Base-by-base conservation (phyloP, 2,888 invertebrate genomes). In the Acleris emargana region DNA sequence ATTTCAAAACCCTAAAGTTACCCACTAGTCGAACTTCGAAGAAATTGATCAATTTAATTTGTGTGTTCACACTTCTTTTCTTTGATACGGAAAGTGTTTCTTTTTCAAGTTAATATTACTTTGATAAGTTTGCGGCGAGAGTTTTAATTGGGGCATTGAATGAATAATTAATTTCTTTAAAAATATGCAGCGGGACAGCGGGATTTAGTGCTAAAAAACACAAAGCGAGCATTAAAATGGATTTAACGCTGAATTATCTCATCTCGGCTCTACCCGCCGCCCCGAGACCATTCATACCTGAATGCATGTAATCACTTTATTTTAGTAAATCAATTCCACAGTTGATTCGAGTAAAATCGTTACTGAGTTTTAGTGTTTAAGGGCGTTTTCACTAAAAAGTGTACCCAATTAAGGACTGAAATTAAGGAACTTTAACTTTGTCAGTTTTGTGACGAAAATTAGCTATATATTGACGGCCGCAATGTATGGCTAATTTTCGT, bases 131-230 rank as follows among this genome's bases (percentile, higher is more conserved):
- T 9, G 42, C n/a, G 42, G 25, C 2, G 17, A 42, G 22, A 32
- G 28, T 51, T 45, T 13, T 72, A 73, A 72, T 73, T 73, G 72
- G 76, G 76, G 73, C 75, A 78, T 76, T 82, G 70, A 69, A 77
- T 74, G 74, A 81, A 77, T 73, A 75, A 72, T 76, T 85, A 87
- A 88, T 87, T 84, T 82, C 79, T 83, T 85, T 86, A 73, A 76
- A 76, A 38, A 13, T 38, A 38, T 38, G 13, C 64, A 67, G 73
- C 69, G 70, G 71, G 71, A 38, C 73, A 72, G 71, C 69, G 74
- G 76, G 45, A 51, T 72, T 67, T 64, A 73, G 75, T 72, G 78
- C 78, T 81, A 32, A 82, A 86, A 85, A 84, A 84, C 80, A 80
- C 78, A 79, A 81, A 78, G 77, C 74, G 71, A 72, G 76, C 72